Conservation (phyloP, 1,140 invertebrate genomes). For the Neodiprion virginianus region DNA sequence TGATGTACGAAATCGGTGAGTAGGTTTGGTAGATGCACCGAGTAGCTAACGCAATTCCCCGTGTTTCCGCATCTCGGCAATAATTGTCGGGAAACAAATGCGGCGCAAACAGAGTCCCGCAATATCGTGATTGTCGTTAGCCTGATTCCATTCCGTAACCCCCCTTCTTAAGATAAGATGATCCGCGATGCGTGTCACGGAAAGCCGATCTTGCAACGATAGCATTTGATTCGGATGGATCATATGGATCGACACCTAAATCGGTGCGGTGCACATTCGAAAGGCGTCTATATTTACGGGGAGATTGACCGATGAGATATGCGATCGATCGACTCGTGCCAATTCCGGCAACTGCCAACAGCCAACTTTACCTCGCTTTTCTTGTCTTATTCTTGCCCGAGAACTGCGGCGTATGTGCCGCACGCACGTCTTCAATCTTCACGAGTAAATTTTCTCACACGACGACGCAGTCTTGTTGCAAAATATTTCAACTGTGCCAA, state of each 20-base stretch:
- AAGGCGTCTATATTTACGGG: conserved; percentile 49
- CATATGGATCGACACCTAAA: conserved; percentile 48
- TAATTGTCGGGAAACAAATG: too few relatives aligned
- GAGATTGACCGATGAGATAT: conserved; percentile 57
- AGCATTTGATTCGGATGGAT: not conserved
- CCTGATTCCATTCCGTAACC: not conserved
- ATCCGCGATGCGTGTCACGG: not conserved
- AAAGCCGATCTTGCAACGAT: not conserved
- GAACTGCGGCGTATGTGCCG: too few relatives aligned
- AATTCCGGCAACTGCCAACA: conserved; percentile 33
- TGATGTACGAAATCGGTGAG: not conserved
- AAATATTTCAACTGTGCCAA: too few relatives aligned
- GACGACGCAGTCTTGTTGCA: too few relatives aligned
- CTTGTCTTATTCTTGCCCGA: not conserved
- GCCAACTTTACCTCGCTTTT: not conserved
- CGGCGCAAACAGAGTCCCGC: too few relatives aligned
- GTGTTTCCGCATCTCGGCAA: not conserved
- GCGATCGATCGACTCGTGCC: conserved; percentile 53
- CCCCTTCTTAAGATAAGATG: not conserved
- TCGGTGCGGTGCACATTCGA: conserved; percentile 37
- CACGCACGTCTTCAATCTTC: too few relatives aligned
- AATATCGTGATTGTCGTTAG: too few relatives aligned
- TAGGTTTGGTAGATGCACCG: not conserved
- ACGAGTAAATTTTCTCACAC: too few relatives aligned
- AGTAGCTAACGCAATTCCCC: not conserved